Conservation (phyloP, 2,797 vertebrate genomes). For the Ammospiza maritima region DNA sequence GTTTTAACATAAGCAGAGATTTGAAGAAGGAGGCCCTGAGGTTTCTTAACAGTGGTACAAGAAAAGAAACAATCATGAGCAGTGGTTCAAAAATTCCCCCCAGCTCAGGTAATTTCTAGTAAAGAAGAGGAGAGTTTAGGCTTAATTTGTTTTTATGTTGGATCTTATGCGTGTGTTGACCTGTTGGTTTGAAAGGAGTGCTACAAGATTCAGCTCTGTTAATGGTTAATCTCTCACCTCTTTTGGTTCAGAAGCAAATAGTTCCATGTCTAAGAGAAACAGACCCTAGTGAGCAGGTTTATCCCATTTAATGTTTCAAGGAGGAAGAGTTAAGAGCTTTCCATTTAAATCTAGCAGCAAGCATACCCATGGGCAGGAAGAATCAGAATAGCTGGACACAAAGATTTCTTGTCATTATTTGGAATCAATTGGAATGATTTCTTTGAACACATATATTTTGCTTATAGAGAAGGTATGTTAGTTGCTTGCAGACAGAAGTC, state of each 20-base stretch:
- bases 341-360: background rate
- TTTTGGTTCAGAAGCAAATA: background rate
- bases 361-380: background rate
- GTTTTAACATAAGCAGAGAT: background rate
- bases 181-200: background rate
- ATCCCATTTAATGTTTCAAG: background rate
- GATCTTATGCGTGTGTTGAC: background rate
- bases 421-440: background rate
- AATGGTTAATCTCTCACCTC: background rate
- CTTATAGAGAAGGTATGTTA: background rate
- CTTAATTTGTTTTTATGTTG: background rate
- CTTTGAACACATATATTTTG: background rate
- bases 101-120: background rate
- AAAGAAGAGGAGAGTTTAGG: background rate
- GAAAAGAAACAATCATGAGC: background rate
- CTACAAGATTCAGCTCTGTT: background rate
- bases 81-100: background rate
- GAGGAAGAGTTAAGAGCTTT: background rate
- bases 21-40: background rate
- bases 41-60: background rate
- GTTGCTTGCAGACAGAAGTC: background rate
- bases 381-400: background rate
- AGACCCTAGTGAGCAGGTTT: background rate
- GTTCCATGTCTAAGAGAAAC: background rate
- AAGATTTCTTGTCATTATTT: background rate